Conservation (phyloP, 2,888 invertebrate genomes). For the Melinopterus prodromus region DNA sequence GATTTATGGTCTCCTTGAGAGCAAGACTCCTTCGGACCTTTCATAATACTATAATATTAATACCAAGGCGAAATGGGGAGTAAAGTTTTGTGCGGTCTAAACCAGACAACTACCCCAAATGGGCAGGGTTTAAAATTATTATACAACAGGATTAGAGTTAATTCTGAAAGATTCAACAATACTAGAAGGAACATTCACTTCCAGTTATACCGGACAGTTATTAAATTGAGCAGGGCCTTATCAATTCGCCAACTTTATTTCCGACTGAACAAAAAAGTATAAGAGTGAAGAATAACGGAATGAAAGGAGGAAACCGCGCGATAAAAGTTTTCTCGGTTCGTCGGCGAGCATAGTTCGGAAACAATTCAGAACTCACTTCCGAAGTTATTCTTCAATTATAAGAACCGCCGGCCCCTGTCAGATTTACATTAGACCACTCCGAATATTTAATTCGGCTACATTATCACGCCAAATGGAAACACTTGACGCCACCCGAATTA, state of each 20-base stretch:
- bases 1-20: constrained; percentile 32
- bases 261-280: neutral
- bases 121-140: constrained; percentile 7
- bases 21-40: constrained; percentile 28
- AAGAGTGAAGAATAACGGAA: neutral
- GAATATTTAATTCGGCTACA: neutral
- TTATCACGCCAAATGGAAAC: neutral
- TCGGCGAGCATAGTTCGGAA: constrained; percentile 4
- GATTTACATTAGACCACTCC: neutral
- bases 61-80: constrained; percentile 25
- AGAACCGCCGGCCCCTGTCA: neutral
- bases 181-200: neutral
- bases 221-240: neutral
- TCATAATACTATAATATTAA: constrained; percentile 34
- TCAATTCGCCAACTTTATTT: neutral
- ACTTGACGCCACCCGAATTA: neutral
- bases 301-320: neutral
- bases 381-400: neutral
- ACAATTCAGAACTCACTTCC: neutral
- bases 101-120: neutral
- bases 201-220: neutral
- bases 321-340: neutral
- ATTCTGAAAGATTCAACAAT: neutral
- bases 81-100: constrained; percentile 27
- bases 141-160: constrained; percentile 7